These are phyloP conservation scores for Pristionchus exspectatus DNA, from an alignment of 2,888 invertebrate genomes.

Conservation along the genomic window DNA sequence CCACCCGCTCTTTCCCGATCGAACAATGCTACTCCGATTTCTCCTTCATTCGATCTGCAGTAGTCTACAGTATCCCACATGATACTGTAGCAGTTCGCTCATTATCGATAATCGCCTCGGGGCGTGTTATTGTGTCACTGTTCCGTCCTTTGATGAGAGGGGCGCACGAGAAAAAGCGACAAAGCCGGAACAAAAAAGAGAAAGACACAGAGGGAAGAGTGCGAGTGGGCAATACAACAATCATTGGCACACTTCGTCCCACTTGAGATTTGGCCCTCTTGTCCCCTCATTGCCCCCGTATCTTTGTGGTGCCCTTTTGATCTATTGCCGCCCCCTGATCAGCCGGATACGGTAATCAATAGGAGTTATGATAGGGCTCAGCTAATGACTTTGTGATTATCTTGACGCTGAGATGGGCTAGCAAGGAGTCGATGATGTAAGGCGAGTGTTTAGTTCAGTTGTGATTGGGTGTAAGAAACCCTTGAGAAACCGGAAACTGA, in stretches of 20 bases:
- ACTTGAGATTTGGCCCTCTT: conserved; percentile 46
- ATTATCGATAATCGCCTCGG: background rate
- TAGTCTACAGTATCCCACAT: no score
- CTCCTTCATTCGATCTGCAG: background rate
- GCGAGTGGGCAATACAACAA: conserved; percentile 38
- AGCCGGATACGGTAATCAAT: background rate
- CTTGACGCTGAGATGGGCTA: no score
- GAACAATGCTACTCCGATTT: background rate
- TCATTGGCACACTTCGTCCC: conserved; percentile 22
- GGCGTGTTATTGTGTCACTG: background rate
- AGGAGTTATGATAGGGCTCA: no score
- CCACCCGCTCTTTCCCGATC: background rate
- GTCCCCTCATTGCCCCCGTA: background rate
- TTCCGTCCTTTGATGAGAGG: conserved; percentile 9
- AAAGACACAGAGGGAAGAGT: background rate
- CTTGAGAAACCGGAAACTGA: background rate
- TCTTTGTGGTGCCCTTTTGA: background rate
- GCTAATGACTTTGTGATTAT: no score
- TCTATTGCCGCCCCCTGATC: background rate
- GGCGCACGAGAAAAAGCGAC: background rate
- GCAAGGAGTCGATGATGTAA: no score
- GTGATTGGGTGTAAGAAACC: background rate
- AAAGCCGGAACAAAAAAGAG: conserved; percentile 33
- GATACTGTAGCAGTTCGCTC: background rate
- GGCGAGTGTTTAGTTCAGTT: background rate